Base-by-base conservation (phyloP, 2,888 invertebrate genomes). In the Boloria selene region DNA sequence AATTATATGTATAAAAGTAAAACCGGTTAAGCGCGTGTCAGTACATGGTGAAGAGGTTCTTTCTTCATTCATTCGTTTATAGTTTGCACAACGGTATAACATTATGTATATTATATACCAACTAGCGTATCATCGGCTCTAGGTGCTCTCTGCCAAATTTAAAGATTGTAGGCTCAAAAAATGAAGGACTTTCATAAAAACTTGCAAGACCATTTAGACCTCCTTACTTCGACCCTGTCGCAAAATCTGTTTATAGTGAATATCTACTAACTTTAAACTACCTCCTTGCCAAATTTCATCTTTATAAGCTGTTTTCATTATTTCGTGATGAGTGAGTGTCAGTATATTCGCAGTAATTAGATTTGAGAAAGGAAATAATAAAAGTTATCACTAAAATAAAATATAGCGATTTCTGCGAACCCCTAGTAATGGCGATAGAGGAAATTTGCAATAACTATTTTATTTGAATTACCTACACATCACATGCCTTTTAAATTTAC, bases 11-110 rank as follows among this genome's bases (percentile, higher is more conserved):
- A n/a, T n/a, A 64, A 64, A 64, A 64, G 64, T 58, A 52, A 58
- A 64, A 64, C 64, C 56, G 64, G 56, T 58, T 64, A 50, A 51
- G 50, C 64, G 51, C 45, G 56, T 64, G 64, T 64, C 56, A 45
- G 49, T 52, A 50, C 26, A 51, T 50, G 62, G 55, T 38, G 50
- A 42, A 64, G 51, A 53, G 50, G 44, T 49, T 64, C n/a, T 62
- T 44, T 56, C 44, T 44, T n/a, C 56, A 45, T 45, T 56, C 56
- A 45, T 56, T 56, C n/a, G 18, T 18, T n/a, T 26, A n/a, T 16
- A 3, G 56, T 45, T 31, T 38, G 10, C 31, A 7, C 31, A 38
- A 38, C 31, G 31, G 31, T 38, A 7, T 2, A 2, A 38, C 10
- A 38, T 22, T 22, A 22, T 22, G 22, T 22, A 22, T 22, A 22